A percentile compares a stretch with the other conserved stretches of the same genome.
phyloP scores from a whole-genome alignment of 2,797 vertebrate species.

The Eutrigla gurnardus region DNA sequence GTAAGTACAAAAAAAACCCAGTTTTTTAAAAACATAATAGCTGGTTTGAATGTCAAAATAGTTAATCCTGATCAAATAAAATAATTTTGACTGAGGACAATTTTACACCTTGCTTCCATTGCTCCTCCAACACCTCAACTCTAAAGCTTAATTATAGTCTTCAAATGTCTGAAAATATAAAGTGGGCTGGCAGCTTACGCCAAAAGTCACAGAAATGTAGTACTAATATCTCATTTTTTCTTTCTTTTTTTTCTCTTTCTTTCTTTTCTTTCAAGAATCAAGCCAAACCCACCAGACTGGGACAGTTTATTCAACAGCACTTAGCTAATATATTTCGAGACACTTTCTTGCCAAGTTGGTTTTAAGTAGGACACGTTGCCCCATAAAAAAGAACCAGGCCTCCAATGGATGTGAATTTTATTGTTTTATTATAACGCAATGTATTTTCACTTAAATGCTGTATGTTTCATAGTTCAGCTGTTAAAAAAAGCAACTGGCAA shows the following conservation, averaged over 20 bases:
- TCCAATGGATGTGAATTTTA: slow-evolving; percentile 16
- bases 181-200: slow-evolving; percentile 32
- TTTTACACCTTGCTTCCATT: slow-evolving; percentile 44
- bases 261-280: slow-evolving; percentile 37
- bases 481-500: slow-evolving; percentile 6
- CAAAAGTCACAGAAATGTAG: slow-evolving; percentile 62
- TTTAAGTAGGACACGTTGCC: slow-evolving; percentile 27
- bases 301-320: slow-evolving; percentile 47
- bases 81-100: slow-evolving; percentile 48
- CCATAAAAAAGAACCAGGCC: slow-evolving; percentile 19
- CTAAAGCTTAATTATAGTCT: slow-evolving; percentile 37
- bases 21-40: slow-evolving; percentile 46
- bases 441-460: slow-evolving; percentile 14
- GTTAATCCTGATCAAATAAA: slow-evolving; percentile 58
- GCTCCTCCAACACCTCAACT: slow-evolving; percentile 34
- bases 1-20: slow-evolving; percentile 66
- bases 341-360: slow-evolving; percentile 37
- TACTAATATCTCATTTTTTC: slow-evolving; percentile 55
- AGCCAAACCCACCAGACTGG: slow-evolving; percentile 46
- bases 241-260: slow-evolving; percentile 50
- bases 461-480: background rate
- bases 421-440: slow-evolving; percentile 22
- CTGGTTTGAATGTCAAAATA: slow-evolving; percentile 52
- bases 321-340: slow-evolving; percentile 48
- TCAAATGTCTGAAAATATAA: slow-evolving; percentile 57